Evolutionary conservation across 2,888 invertebrate genomes (phyloP).

Genomic region (Syrphus vitripennis): DNA sequence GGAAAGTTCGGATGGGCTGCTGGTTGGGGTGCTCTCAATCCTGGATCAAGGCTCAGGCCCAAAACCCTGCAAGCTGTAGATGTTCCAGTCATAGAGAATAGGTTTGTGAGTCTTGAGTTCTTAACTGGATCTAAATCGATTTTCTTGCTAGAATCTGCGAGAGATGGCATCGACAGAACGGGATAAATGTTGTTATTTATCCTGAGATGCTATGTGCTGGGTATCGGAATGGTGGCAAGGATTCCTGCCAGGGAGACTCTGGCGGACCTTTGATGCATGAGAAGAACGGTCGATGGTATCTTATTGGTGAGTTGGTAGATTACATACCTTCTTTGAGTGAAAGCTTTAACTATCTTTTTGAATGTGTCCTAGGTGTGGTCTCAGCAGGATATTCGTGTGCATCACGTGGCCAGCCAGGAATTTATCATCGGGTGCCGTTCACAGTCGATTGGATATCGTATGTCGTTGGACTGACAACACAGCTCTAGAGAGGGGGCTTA

Average conservation of each 20-base stretch:
- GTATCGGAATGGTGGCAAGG: slow-evolving; percentile 90
- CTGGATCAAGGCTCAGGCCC: slow-evolving; percentile 92
- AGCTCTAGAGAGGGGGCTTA: slow-evolving; percentile 73
- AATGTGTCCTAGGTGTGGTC: slow-evolving; percentile 85
- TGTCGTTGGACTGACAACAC: slow-evolving; percentile 81
- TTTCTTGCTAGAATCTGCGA: slow-evolving; percentile 82
- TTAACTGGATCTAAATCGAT: background rate
- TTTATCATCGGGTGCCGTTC: slow-evolving; percentile 95
- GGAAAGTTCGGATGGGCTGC: slow-evolving; percentile 96
- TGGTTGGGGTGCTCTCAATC: slow-evolving; percentile 94
- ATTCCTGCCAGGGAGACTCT: slow-evolving; percentile 85
- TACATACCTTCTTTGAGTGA: slow-evolving; percentile 65
- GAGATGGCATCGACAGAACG: slow-evolving; percentile 85
- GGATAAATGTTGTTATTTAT: slow-evolving; percentile 88
- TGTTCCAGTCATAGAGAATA: slow-evolving; percentile 95
- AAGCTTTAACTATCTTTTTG: background rate
- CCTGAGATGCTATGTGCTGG: slow-evolving; percentile 98
- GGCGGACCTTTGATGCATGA: slow-evolving; percentile 96
- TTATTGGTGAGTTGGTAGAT: slow-evolving; percentile 83
- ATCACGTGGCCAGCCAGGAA: slow-evolving; percentile 95
- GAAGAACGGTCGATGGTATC: slow-evolving; percentile 92
- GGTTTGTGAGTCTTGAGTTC: slow-evolving; percentile 77
- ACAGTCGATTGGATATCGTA: slow-evolving; percentile 96
- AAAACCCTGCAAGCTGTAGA: slow-evolving; percentile 95
- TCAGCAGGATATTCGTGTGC: slow-evolving; percentile 97